Evolutionary conservation across 2,113 vertebrate species (phyloP).

Genomic region (Gila orcuttii): DNA sequence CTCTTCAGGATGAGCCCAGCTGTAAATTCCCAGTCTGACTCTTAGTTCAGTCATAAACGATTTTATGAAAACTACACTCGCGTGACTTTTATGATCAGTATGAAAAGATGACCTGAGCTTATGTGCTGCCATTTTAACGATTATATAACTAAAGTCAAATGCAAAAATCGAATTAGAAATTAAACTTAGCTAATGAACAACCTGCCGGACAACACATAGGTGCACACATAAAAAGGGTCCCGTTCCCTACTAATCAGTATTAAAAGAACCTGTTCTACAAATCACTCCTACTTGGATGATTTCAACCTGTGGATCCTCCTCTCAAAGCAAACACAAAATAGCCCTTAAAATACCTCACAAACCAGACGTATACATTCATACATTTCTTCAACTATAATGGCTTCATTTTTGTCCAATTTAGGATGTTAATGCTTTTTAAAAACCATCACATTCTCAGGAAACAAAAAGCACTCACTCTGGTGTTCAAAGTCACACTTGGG

Average conservation of each 20-base stretch:
- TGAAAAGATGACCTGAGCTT: neutral
- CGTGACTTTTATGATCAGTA: neutral
- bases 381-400: slow-evolving; percentile 15
- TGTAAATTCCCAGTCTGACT: neutral
- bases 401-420: slow-evolving; percentile 12
- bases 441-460: slow-evolving; percentile 1
- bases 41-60: neutral
- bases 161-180: neutral
- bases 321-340: slow-evolving; percentile 16
- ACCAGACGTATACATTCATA: slow-evolving; percentile 6
- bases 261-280: neutral
- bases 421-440: neutral
- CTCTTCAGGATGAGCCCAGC: neutral
- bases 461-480: neutral
- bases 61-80: neutral
- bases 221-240: neutral
- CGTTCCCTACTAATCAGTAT: neutral
- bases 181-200: neutral
- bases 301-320: neutral
- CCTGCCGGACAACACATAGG: neutral
- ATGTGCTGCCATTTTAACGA: neutral
- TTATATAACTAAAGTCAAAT: neutral
- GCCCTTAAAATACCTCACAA: slow-evolving; percentile 23
- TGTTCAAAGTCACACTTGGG: slow-evolving; percentile 32
- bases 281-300: neutral